phyloP scores from a whole-genome alignment of 2,797 vertebrate species.

The Clarias platycephalus region DNA sequence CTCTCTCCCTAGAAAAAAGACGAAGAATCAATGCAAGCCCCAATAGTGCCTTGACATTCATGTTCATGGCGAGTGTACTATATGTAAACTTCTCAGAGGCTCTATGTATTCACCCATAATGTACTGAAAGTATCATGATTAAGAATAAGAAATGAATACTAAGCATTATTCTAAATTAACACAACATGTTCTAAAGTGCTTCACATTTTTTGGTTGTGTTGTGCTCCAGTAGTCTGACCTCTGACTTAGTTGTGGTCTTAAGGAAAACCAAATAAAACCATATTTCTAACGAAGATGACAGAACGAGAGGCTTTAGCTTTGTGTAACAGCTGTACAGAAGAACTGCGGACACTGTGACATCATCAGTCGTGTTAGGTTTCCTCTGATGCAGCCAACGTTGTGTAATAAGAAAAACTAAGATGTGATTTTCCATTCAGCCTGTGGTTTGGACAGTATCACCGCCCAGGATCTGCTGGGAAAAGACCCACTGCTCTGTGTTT shows the following conservation, averaged over 20 bases:
- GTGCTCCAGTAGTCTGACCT: background rate
- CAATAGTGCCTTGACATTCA: no score
- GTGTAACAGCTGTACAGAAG: constrained; percentile 7
- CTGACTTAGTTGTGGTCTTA: background rate
- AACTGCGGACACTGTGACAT: constrained; percentile 25
- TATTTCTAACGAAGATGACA: background rate
- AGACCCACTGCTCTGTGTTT: constrained; percentile 32
- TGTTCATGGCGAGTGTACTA: no score
- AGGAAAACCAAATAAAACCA: background rate
- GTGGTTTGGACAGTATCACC: constrained; percentile 32
- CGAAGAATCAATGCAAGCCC: no score
- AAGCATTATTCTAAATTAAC: background rate
- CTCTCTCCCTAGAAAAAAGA: no score
- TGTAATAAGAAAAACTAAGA: constrained; percentile 54
- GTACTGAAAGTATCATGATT: no score
- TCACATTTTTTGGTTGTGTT: background rate
- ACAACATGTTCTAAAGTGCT: background rate
- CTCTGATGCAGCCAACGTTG: constrained; percentile 44
- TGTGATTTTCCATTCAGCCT: constrained; percentile 50
- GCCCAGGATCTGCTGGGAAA: constrained; percentile 35
- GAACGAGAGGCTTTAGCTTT: constrained; percentile 5
- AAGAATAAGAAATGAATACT: background rate
- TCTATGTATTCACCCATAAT: no score
- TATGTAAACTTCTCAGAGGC: no score
- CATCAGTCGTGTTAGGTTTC: constrained; percentile 34